Conservation (phyloP, 1,140 invertebrate species). For the Leptopilina clavipes region DNA sequence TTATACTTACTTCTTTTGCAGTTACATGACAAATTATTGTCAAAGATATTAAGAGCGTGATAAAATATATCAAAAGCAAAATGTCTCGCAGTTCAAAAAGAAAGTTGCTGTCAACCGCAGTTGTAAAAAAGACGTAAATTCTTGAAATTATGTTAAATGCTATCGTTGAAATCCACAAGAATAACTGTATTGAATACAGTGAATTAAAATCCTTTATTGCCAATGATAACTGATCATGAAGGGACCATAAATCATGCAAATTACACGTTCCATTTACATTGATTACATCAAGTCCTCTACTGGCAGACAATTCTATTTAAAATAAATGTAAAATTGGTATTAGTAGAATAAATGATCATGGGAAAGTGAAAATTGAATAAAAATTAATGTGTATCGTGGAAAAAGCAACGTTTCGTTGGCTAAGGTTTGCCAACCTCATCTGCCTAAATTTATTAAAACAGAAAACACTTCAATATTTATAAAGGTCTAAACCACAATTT, state of each 20-base stretch:
- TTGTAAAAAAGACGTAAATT: neutral
- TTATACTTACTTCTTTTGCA: neutral
- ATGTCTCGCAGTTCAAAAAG: neutral
- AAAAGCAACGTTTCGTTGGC: too few relatives aligned
- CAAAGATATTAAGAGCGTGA: neutral
- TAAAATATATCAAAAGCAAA: neutral
- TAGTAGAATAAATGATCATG: too few relatives aligned
- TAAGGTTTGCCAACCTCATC: too few relatives aligned
- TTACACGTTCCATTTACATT: neutral
- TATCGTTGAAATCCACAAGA: neutral
- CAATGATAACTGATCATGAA: neutral
- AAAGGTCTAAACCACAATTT: too few relatives aligned
- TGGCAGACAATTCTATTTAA: neutral
- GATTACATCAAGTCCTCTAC: neutral
- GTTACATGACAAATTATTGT: neutral
- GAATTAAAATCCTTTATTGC: neutral
- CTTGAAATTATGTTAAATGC: neutral
- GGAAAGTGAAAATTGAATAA: neutral
- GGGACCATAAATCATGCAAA: neutral
- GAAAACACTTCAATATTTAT: too few relatives aligned
- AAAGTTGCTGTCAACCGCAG: neutral
- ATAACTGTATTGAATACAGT: neutral
- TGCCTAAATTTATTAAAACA: too few relatives aligned
- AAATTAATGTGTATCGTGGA: too few relatives aligned
- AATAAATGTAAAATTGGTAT: too few relatives aligned